Base-by-base conservation (phyloP, 2,113 vertebrate genomes). In the Physeter macrocephalus region DNA sequence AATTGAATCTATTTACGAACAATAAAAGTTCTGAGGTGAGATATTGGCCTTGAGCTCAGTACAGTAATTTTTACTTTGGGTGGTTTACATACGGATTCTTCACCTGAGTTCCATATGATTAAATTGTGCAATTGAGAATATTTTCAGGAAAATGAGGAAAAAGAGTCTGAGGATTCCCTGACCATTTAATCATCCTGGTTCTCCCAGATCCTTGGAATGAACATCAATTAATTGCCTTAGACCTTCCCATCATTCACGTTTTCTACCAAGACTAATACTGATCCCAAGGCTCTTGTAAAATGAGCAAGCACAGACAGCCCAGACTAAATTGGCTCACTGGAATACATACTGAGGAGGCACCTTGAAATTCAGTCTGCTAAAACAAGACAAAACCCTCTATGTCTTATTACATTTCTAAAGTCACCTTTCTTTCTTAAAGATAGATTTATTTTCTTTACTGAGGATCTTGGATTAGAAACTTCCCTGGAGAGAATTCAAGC, bases 121-220 rank as follows among this genome's bases (percentile, higher is more conserved):
- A 86, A 94, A 94, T 61, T 84, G 13, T 43, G 94, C 27, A 71
- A 12, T 31, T 94, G 66, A 91, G 80, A 92, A 43, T 6, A 75
- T 84, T 90, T 86, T 92, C 20, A 88, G 13, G n/a, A 87, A 96
- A 94, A 88, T 81, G 81, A 94, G 54, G 20, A 71, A 83, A 93
- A 92, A 20, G 4, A 71, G 39, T 29, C 13, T 69, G 46, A 96
- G 46, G 21, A 93, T 72, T 67, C 67, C n/a, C 49, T 94, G 11
- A 62, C 36, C 18, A 20, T 93, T 88, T 90, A 88, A 80, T 82
- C 25, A 78, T 84, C 11, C 75, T 62, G 78, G 7, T 86, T 88
- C 66, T 86, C 49, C 34, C 41, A 85, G 39, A 74, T 78, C 17
- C 39, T 82, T 82, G 29, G 66, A 94, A 74, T 31, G 31, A 94